Evolutionary conservation across 2,888 invertebrate genomes (phyloP), one percentile per base, ranked within the genome.

Genomic region (Syrphus vitripennis): DNA sequence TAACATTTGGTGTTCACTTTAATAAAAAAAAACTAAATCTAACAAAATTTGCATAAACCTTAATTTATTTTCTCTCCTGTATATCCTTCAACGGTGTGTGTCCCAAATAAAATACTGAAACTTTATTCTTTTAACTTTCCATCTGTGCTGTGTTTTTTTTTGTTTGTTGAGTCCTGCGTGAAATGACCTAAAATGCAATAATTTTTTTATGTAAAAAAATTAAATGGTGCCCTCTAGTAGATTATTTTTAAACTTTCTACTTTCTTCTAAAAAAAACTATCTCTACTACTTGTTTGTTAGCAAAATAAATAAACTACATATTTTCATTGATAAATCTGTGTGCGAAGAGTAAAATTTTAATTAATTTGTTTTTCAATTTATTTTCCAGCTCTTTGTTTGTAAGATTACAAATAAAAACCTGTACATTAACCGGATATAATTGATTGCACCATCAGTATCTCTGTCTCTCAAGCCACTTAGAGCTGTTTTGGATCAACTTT

Each of bases 381-480:
- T 78, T 83, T 83, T 83, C 83, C 83, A 83, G 83, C 69, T 83
- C 75, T 61, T 83, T 53, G 69, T 57, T 70, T 31, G 61, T 45
- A 16, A 67, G 53, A 37, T 26, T 34, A 48, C 24, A 63, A 79
- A 65, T 34, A 14, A 29, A n/a, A 53, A 55, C 26, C 12, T 57
- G 26, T 29, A 55, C 53, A 76, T 71, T 45, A 81, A 12, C 63
- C 53, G 75, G 69, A 70, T 69, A 45, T n/a, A n/a, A n/a, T n/a
- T n/a, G n/a, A 12, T 37, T 70, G 81, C 81, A 82, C 70, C 34
- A 65, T 6, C 7, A 55, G n/a, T 10, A 37, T 45, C 42, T n/a
- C 26, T 53, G 45, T 6, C 29, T 21, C 16, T 69, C 67, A 12
- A 31, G 34, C 34, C 24, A 24, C 48, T 67, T 24, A 61, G 5